Evolutionary conservation across 2,888 invertebrate species (phyloP).

Genomic region (Lithophane leautieri): DNA sequence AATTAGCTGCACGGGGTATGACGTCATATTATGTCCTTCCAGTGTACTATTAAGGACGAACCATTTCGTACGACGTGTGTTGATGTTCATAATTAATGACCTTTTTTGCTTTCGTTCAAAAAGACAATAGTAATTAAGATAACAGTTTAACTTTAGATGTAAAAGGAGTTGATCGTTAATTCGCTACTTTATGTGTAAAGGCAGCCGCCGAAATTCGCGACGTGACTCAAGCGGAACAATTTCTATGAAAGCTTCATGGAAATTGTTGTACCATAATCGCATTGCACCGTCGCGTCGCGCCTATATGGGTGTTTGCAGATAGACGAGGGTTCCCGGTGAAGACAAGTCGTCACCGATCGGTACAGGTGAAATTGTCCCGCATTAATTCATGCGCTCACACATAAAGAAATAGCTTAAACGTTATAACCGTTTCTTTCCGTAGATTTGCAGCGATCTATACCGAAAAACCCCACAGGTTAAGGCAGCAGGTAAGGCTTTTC

Average conservation of each 20-base stretch:
- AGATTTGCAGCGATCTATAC: background rate
- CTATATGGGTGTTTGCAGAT: too few species aligned
- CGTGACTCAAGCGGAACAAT: background rate
- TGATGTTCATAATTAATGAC: background rate
- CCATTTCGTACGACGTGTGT: constrained; percentile 6
- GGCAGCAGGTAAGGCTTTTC: background rate
- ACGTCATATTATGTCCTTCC: constrained; percentile 54
- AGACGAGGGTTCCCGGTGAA: too few species aligned
- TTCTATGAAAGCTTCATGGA: too few species aligned
- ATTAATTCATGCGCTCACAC: background rate
- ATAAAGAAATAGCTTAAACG: background rate
- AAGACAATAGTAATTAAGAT: background rate
- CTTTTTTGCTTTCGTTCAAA: background rate
- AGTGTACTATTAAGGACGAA: constrained; percentile 47
- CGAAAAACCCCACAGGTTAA: background rate
- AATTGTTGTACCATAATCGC: too few species aligned
- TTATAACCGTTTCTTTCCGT: background rate
- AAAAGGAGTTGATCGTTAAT: background rate
- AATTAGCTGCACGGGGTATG: constrained; percentile 63
- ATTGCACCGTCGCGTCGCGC: too few species aligned
- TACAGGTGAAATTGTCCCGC: background rate
- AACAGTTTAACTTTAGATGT: background rate
- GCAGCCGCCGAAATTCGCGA: background rate
- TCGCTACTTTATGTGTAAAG: background rate
- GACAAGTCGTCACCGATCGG: background rate